Base-by-base conservation (phyloP, 2,113 vertebrate genomes). In the Istiophorus platypterus region DNA sequence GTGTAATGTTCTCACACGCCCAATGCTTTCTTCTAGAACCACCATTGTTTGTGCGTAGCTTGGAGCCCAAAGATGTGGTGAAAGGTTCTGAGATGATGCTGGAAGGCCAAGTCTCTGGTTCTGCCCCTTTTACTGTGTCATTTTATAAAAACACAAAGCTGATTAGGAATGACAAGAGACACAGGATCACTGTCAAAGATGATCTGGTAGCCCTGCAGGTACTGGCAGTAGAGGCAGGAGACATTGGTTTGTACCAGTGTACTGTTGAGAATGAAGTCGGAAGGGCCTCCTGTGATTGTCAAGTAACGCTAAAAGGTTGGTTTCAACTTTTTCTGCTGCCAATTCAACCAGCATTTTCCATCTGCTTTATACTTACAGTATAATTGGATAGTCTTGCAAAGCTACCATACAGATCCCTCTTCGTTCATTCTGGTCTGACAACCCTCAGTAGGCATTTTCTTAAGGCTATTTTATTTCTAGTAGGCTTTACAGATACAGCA, bases 221-320 rank as follows among this genome's bases (percentile, higher is more conserved):
- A 90, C 95, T 97, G 86, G 96, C 95, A 76, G 96, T 98, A 87
- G 96, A 97, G 86, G 92, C 94, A 14, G 92, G 94, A 47, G 98
- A 99, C 52, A 91, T 88, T 57, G 98, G 97, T 6, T 93, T 95
- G 85, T 99, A 99, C 93, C 96, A 97, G 67, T 99, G 98, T 82
- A 96, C 94, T 82, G 95, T 97, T 71, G 96, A 95, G 89, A 99
- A 99, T 0, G 97, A 98, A 90, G 97, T 99, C 9, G 98, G 98
- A 58, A 96, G 90, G 81, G 94, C 95, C 42, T 92, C 95, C 77
- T 99, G 97, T 89, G 96, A 91, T 59, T 98, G 97, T 70, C 94
- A 95, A 72, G 91, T 99, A 59, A 93, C 91, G 0, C 91, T 99
- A 39, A 99, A 98, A 99, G 98, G 98, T 99, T 93, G 88, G 97